Conservation (phyloP, 2,888 invertebrate genomes). For the Agrotis exclamationis region DNA sequence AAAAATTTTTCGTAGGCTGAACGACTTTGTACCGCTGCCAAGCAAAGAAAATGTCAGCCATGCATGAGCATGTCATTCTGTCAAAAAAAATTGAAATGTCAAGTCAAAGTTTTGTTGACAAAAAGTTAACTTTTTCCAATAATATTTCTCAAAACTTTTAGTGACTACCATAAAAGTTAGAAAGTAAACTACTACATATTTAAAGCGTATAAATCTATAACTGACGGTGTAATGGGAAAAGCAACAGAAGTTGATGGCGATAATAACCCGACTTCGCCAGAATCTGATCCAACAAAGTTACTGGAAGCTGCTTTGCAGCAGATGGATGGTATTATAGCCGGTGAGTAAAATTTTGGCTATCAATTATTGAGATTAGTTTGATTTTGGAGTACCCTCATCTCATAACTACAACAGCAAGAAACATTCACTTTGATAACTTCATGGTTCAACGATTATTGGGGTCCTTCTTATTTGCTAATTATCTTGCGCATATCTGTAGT, state of each 20-base stretch:
- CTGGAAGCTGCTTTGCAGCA: conserved; percentile 96
- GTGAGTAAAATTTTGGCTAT: conserved; percentile 83
- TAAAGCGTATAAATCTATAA: conserved; percentile 30
- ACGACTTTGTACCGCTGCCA: conserved; percentile 15
- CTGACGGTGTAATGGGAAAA: conserved; percentile 85
- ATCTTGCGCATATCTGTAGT: conserved; percentile 33
- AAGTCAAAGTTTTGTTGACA: conserved; percentile 84
- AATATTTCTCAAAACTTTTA: conserved; percentile 63
- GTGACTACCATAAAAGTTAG: conserved; percentile 38
- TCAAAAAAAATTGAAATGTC: conserved; percentile 51
- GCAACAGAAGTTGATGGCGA: conserved; percentile 88
- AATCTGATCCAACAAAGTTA: conserved; percentile 96
- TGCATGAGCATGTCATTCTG: conserved; percentile 38
- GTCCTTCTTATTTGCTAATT: conserved; percentile 69
- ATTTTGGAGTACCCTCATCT: background rate
- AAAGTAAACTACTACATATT: conserved; percentile 37
- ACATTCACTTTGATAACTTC: conserved; percentile 63
- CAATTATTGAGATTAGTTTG: background rate
- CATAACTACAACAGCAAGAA: conserved; percentile 4
- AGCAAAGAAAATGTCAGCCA: conserved; percentile 45
- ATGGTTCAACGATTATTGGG: conserved; percentile 77
- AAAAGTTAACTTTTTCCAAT: conserved; percentile 77
- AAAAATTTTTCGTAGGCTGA: conserved; percentile 1
- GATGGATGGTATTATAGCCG: conserved; percentile 97
- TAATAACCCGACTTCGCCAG: conserved; percentile 90